phyloP scores from a whole-genome alignment of 1,140 invertebrate genomes.

The Cotesia typhae region DNA sequence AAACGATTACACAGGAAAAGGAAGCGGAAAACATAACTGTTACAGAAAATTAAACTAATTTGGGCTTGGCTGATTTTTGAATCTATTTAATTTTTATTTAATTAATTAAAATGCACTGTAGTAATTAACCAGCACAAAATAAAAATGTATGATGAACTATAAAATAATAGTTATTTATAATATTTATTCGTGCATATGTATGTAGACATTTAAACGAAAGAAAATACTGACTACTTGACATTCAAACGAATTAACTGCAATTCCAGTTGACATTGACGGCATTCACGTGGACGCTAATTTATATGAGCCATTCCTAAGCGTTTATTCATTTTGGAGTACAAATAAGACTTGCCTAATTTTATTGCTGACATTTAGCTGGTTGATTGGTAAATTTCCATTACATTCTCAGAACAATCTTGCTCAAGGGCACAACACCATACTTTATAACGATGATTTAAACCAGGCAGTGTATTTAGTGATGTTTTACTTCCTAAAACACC shows the following conservation, averaged over 20 bases:
- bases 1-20: background rate
- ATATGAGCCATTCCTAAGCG: background rate
- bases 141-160: no score
- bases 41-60: background rate
- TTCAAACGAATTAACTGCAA: conserved; percentile 27
- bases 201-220: background rate
- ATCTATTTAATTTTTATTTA: no score
- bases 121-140: no score
- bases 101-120: no score
- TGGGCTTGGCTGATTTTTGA: conserved; percentile 2
- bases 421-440: conserved; percentile 71
- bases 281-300: conserved; percentile 1
- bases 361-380: conserved; percentile 12
- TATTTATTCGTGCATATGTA: background rate
- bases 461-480: conserved; percentile 79
- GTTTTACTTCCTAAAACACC: conserved; percentile 78
- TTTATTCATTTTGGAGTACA: conserved; percentile 15
- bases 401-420: conserved; percentile 43
- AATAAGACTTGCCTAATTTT: conserved; percentile 19
- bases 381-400: conserved; percentile 3
- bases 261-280: conserved; percentile 32
- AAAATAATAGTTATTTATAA: background rate
- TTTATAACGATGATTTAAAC: conserved; percentile 92
- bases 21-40: background rate
- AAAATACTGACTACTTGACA: conserved; percentile 11